phyloP scores from a whole-genome alignment of 1,140 invertebrate species.

The Drosophila auraria region DNA sequence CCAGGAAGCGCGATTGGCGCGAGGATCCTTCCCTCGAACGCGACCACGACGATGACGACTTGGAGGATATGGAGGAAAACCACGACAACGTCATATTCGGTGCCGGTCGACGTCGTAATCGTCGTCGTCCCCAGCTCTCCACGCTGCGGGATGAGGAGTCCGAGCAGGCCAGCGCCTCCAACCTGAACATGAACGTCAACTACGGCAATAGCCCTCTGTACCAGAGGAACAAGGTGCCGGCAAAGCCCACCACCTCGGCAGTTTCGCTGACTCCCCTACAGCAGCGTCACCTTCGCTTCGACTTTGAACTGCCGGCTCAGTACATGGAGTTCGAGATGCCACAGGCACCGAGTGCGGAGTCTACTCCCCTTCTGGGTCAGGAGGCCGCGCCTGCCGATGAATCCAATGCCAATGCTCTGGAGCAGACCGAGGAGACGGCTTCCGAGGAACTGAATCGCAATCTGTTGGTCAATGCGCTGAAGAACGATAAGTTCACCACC shows the following conservation, averaged over 20 bases:
- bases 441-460: slow-evolving; percentile 83
- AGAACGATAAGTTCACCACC: slow-evolving; percentile 86
- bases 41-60: slow-evolving; percentile 55
- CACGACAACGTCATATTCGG: slow-evolving; percentile 54
- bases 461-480: slow-evolving; percentile 79
- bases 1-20: slow-evolving; percentile 63
- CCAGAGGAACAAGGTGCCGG: slow-evolving; percentile 77
- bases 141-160: slow-evolving; percentile 58
- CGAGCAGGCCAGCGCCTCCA: slow-evolving; percentile 56
- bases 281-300: slow-evolving; percentile 77
- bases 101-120: slow-evolving; percentile 57
- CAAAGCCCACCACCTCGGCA: slow-evolving; percentile 67
- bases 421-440: slow-evolving; percentile 74
- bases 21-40: slow-evolving; percentile 43
- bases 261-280: slow-evolving; percentile 73
- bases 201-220: slow-evolving; percentile 72
- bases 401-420: slow-evolving; percentile 58
- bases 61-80: slow-evolving; percentile 70
- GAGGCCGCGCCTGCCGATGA: slow-evolving; percentile 51
- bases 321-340: slow-evolving; percentile 61
- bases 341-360: slow-evolving; percentile 12
- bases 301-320: slow-evolving; percentile 65
- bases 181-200: slow-evolving; percentile 78
- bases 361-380: slow-evolving; percentile 41
- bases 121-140: slow-evolving; percentile 58